Conservation (phyloP, 2,888 invertebrate species). For the Lithophane ornitopus region DNA sequence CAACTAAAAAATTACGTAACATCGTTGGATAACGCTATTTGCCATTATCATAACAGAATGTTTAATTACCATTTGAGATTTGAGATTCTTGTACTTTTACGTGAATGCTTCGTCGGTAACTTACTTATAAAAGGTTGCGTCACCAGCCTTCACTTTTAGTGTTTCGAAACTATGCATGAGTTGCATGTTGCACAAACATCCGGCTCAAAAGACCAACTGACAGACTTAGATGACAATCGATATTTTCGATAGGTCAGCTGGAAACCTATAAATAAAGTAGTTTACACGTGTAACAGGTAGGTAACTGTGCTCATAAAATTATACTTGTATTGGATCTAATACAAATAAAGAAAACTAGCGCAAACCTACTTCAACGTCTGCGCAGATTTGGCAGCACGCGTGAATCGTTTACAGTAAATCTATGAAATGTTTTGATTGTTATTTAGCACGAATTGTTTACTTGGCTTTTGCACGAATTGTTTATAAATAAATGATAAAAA, state of each 20-base stretch:
- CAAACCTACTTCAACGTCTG: conserved; percentile 14
- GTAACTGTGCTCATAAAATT: conserved; percentile 18
- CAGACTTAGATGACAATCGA: conserved; percentile 71
- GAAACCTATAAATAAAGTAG: conserved; percentile 40
- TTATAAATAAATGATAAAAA: conserved; percentile 42
- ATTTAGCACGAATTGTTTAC: conserved; percentile 51
- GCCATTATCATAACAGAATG: conserved; percentile 61
- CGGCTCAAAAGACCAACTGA: conserved; percentile 77
- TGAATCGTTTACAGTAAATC: conserved; percentile 43
- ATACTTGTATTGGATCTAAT: conserved; percentile 6
- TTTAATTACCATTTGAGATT: conserved; percentile 71
- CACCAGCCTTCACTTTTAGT: conserved; percentile 87
- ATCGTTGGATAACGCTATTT: conserved; percentile 64
- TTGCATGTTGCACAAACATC: conserved; percentile 88
- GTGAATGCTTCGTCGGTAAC: conserved; percentile 77
- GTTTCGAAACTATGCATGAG: conserved; percentile 86
- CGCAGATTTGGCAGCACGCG: conserved; percentile 46
- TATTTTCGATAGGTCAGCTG: conserved; percentile 68
- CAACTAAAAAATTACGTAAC: conserved; percentile 65
- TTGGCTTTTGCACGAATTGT: conserved; percentile 38
- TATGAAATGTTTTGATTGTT: conserved; percentile 48
- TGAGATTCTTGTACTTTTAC: conserved; percentile 75
- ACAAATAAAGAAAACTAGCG: conserved; percentile 22
- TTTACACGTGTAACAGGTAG: conserved; percentile 44
- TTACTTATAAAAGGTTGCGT: conserved; percentile 85